phyloP scores from a whole-genome alignment of 92 coral and sea anemone species.

The Heteractis magnifica region DNA sequence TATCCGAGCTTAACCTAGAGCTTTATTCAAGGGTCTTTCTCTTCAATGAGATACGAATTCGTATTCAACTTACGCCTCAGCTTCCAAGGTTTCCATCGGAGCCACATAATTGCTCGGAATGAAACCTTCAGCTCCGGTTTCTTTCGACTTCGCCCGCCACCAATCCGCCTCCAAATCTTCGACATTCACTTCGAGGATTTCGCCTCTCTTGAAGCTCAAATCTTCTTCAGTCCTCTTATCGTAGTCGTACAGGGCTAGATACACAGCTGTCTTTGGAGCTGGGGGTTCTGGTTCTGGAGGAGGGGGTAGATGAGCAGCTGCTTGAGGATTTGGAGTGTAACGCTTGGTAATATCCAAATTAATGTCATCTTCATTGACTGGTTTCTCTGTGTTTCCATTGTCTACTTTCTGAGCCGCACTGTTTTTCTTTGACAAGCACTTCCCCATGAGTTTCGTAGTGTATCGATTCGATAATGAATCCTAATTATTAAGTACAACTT shows the following conservation, averaged over 20 bases:
- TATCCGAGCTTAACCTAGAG: not conserved
- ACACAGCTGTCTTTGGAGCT: constrained; percentile 52
- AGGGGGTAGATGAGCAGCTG: constrained; percentile 49
- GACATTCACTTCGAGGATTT: constrained; percentile 79
- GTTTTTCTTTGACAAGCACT: constrained; percentile 69
- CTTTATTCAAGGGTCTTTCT: not conserved
- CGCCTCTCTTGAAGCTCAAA: constrained; percentile 93
- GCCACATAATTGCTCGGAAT: constrained; percentile 98
- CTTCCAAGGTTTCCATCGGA: constrained; percentile 79
- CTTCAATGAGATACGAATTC: not conserved
- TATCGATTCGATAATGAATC: not conserved
- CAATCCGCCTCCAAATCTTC: constrained; percentile 84
- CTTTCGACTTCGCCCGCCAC: constrained; percentile 92
- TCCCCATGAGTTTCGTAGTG: constrained; percentile 66
- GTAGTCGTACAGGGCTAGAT: constrained; percentile 90
- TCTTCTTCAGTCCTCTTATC: constrained; percentile 95
- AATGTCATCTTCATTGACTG: constrained; percentile 50
- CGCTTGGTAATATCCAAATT: constrained; percentile 21
- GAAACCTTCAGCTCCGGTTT: constrained; percentile 74
- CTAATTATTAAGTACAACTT: not conserved
- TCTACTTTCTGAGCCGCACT: constrained; percentile 18
- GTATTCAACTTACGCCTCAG: constrained; percentile 86
- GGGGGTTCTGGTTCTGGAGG: constrained; percentile 43
- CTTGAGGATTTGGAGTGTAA: constrained; percentile 55
- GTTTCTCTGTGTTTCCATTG: constrained; percentile 25